A percentile compares a stretch with the other conserved stretches of the same genome.
Conservation (phyloP, 2,888 invertebrate species). For the Strigamia maritima region DNA sequence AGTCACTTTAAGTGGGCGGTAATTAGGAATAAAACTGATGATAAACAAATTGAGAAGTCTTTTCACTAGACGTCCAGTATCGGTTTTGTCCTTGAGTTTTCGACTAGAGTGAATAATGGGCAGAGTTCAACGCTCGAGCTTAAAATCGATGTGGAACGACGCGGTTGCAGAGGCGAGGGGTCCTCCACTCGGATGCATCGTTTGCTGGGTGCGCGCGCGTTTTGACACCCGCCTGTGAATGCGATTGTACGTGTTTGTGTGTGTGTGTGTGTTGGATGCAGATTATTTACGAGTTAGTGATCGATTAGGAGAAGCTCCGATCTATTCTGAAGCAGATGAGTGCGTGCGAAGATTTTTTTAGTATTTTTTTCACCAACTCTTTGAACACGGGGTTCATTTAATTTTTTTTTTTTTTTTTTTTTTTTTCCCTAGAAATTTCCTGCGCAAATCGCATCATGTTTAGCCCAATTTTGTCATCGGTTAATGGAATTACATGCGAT, state of each 20-base stretch:
- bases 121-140: constrained; percentile 28
- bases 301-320: constrained; percentile 14
- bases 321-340: neutral
- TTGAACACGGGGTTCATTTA: neutral
- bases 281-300: constrained; percentile 22
- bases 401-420: neutral
- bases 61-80: constrained; percentile 24
- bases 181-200: constrained; percentile 21
- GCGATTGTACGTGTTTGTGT: neutral
- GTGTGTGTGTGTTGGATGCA: neutral
- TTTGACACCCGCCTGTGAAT: neutral
- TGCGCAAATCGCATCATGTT: constrained; percentile 9
- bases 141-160: constrained; percentile 26
- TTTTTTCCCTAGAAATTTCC: too few species aligned
- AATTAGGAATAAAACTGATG: constrained; percentile 27
- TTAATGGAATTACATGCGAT: neutral
- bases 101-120: constrained; percentile 26
- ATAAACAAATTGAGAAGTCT: constrained; percentile 28
- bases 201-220: constrained; percentile 16
- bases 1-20: constrained; percentile 12
- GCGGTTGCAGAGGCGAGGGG: constrained; percentile 28
- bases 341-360: neutral
- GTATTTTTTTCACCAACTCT: constrained; percentile 22
- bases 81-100: constrained; percentile 24
- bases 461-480: neutral